Base-by-base conservation (phyloP, 2,888 invertebrate species). In the Aleiodes alternator region DNA sequence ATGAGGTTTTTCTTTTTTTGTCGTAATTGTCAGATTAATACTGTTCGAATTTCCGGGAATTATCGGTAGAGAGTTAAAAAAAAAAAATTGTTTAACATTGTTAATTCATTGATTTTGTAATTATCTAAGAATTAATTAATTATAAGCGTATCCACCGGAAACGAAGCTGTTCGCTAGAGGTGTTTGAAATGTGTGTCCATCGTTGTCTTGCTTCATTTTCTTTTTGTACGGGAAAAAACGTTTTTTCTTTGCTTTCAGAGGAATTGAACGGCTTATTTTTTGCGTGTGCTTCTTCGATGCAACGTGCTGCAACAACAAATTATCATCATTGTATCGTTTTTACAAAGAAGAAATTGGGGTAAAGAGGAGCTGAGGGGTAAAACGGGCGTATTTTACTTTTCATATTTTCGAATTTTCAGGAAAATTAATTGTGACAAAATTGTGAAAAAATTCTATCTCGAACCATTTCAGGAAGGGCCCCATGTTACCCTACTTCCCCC, bases 211-310 rank as follows among this genome's bases (percentile, higher is more conserved):
- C 73, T 81, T 73, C 55, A 70, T 71, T 82, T 85, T 87, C 71
- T 84, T 87, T 83, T 83, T 83, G 69, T 85, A 86, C 12, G 87
- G 87, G 34, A 77, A 71, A 73, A 83, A 86, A 64, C 86, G 82
- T 78, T 86, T 87, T 76, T 82, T 84, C 73, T 83, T 84, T 43
- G 75, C 78, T 73, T 81, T 84, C 76, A 78, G 81, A 78, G 72
- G 75, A 55, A 76, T 80, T 43, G 79, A 75, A 77, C 82, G 84
- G 80, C 86, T 87, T 71, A 88, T 78, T 80, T 87, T 89, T 31
- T 87, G 86, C 16, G 81, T 77, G 75, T 90, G 90, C 76, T 88
- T 90, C 75, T 86, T 87, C 6, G 90, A 90, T 34, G 84, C 82
- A 76, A 86, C 84, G 78, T 88, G 88, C 88, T 88, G 80, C 3